Base-by-base conservation (phyloP, 2,113 vertebrate genomes). In the Tychaedon coryphoeus region DNA sequence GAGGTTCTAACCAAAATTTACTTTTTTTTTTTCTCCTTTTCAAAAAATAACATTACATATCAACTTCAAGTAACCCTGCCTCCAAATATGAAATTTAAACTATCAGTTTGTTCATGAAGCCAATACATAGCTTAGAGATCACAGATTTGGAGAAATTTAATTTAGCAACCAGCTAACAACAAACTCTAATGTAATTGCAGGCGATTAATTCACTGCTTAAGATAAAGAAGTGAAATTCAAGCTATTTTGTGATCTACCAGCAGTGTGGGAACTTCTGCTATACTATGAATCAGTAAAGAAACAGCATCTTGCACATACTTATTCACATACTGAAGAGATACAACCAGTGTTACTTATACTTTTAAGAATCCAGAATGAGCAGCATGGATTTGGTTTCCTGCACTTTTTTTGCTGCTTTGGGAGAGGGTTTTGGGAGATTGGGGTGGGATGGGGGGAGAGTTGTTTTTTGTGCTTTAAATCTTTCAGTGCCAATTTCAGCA, bases 161-260 rank as follows among this genome's bases (percentile, higher is more conserved):
- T 74, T 93, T 86, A 78, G 58, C 36, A 58, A 85, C 38, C 31
- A 42, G 36, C 54, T 93, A 95, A 74, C 34, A 92, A 23, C 74
- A 80, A 66, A 66, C 60, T 76, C 38, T 58, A 78, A 90, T 26
- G 61, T 73, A 93, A 96, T 3, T 75, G 86, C 9, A 78, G 54
- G 58, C 47, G 3, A n/a, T 94, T 89, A 96, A 93, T 70, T 95
- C 50, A 91, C 61, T 78, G 42, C 61, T 95, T 90, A 74, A 96
- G 82, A 76, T 61, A 94, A 50, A 95, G 74, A 95, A 95, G 84
- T 90, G 82, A 90, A 94, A 92, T 78, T 74, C 58, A 80, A 79
- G 25, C 12, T 62, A 66, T 50, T 70, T 19, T 72, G 12, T 47
- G 56, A 95, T 29, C 53, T 51, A 31, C 11, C 31, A 74, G 31